phyloP scores from a whole-genome alignment of 2,113 vertebrate genomes.

The Gambusia holbrooki region DNA sequence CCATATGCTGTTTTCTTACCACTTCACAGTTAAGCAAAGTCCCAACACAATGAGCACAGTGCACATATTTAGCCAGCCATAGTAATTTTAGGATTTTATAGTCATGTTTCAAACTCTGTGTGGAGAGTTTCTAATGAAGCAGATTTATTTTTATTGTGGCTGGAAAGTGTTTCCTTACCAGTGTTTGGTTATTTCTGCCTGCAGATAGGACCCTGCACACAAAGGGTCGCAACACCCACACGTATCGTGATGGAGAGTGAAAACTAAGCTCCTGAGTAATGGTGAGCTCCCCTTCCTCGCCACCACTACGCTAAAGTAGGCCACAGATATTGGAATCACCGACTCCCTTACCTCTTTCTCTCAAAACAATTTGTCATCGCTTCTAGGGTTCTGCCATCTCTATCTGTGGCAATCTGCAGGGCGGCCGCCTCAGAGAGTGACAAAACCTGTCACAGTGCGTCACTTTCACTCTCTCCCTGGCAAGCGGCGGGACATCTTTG shows the following conservation, averaged over 20 bases:
- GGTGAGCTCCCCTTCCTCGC: slow-evolving; percentile 12
- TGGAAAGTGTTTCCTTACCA: neutral
- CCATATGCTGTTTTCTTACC: too few species aligned
- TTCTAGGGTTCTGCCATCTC: slow-evolving; percentile 67
- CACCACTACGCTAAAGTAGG: slow-evolving; percentile 46
- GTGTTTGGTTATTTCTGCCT: slow-evolving; percentile 4
- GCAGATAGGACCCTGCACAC: neutral
- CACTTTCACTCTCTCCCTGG: slow-evolving; percentile 63
- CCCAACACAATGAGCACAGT: neutral
- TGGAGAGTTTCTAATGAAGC: neutral
- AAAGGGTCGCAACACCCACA: slow-evolving; percentile 31
- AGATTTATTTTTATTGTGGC: neutral
- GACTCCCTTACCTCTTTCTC: slow-evolving; percentile 50
- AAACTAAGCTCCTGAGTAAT: slow-evolving; percentile 47
- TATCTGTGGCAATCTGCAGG: slow-evolving; percentile 76
- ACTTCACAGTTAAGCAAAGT: neutral
- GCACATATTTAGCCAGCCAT: too few species aligned
- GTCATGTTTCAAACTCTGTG: neutral
- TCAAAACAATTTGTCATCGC: slow-evolving; percentile 74
- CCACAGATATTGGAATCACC: slow-evolving; percentile 58
- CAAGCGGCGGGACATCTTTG: slow-evolving; percentile 67
- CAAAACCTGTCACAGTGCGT: slow-evolving; percentile 75
- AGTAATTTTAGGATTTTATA: neutral
- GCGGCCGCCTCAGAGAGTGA: slow-evolving; percentile 72
- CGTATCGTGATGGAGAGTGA: slow-evolving; percentile 9